Percentiles rank a stretch among this genome's conserved stretches.
These are phyloP conservation scores for Monochamus saltuarius DNA, from an alignment of 1,140 invertebrate species.

Conservation along the genomic window DNA sequence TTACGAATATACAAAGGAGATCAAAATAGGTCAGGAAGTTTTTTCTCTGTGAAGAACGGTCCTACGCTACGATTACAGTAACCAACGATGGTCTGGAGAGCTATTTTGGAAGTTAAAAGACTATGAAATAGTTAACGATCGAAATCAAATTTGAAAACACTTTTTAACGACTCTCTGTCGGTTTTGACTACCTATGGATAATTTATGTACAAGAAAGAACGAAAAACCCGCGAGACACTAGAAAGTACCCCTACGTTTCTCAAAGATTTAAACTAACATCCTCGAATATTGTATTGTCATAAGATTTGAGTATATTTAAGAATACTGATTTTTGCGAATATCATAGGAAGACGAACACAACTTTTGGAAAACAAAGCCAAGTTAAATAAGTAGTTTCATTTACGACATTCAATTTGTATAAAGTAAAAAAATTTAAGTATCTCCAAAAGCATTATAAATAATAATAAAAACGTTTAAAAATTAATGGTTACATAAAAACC, in stretches of 20 bases:
- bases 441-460: background rate
- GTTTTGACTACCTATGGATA: too few species aligned
- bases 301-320: conserved; percentile 48
- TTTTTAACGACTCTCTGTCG: too few species aligned
- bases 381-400: too few species aligned
- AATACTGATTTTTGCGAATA: conserved; percentile 29
- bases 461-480: background rate
- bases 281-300: conserved; percentile 48
- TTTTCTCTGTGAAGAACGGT: too few species aligned
- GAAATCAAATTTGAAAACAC: too few species aligned
- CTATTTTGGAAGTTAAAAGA: too few species aligned
- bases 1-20: conserved; percentile 21
- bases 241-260: background rate
- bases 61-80: background rate
- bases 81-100: background rate
- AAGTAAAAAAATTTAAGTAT: background rate
- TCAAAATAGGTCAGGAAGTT: background rate
- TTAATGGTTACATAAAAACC: background rate
- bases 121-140: too few species aligned
- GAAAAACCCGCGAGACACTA: too few species aligned
- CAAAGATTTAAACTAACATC: conserved; percentile 26
- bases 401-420: background rate
- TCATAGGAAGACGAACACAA: conserved; percentile 28
- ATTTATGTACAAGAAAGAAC: too few species aligned
- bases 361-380: too few species aligned